A percentile compares a stretch with the other conserved stretches of the same genome.
These are phyloP conservation scores for Drosophila yooni DNA, from an alignment of 2,888 invertebrate genomes.

Conservation along the genomic window DNA sequence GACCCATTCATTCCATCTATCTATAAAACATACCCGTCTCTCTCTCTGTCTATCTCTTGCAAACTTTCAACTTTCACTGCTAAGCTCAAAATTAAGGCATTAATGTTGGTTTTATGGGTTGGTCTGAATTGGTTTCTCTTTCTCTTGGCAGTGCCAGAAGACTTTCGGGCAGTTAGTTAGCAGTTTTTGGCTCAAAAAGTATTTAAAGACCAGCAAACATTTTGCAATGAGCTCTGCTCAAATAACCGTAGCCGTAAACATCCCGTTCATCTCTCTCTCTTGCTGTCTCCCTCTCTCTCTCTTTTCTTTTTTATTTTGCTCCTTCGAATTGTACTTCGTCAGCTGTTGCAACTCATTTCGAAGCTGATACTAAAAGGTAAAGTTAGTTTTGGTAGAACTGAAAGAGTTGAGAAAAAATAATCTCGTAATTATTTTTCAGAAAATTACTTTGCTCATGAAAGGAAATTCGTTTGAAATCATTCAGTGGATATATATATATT, in stretches of 20 bases:
- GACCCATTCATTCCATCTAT: constrained; percentile 12
- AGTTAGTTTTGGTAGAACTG: not conserved
- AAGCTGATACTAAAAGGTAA: constrained; percentile 5
- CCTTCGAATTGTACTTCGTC: constrained; percentile 13
- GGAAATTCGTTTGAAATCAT: not conserved
- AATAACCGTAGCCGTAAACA: constrained; percentile 56
- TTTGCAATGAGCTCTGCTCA: constrained; percentile 48
- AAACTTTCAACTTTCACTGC: constrained; percentile 60
- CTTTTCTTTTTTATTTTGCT: not conserved
- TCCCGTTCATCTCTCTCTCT: constrained; percentile 43
- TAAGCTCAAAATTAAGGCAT: constrained; percentile 73
- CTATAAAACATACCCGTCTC: not conserved
- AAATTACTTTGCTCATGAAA: not conserved
- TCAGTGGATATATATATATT: not conserved
- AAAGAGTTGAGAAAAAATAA: not conserved
- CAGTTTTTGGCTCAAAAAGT: constrained; percentile 36
- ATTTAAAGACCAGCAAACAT: constrained; percentile 52
- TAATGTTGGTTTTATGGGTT: constrained; percentile 78
- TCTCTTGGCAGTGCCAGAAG: constrained; percentile 33
- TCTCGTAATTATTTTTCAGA: not conserved
- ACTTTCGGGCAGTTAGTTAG: constrained; percentile 20
- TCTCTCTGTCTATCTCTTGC: constrained; percentile 14
- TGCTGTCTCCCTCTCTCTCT: constrained; percentile 21
- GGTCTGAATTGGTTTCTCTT: constrained; percentile 58
- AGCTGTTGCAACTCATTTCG: constrained; percentile 19